Conservation (phyloP, 37 sponge, comb jelly and placozoan species). For the Aphrocallistes beatrix region DNA sequence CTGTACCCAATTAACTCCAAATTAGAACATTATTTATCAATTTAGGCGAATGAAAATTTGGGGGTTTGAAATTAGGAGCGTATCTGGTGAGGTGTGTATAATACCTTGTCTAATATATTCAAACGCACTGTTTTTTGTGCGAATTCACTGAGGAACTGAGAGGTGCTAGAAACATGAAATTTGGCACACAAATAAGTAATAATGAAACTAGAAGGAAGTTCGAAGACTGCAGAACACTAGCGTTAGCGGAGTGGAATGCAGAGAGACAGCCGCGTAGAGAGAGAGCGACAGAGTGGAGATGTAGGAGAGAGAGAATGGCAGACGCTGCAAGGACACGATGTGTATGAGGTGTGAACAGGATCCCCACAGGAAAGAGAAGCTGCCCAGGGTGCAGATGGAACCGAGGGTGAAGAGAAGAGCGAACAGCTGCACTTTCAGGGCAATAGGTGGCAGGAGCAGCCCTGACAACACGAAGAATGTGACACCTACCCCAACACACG, state of each 20-base stretch:
- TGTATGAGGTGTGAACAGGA: conserved; percentile 79
- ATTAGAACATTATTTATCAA: too few relatives aligned
- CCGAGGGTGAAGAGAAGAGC: conserved; percentile 84
- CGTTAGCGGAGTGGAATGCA: conserved; percentile 73
- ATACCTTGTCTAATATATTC: too few relatives aligned
- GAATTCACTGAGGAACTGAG: too few relatives aligned
- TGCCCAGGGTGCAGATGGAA: conserved; percentile 76
- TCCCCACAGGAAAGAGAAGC: conserved; percentile 97
- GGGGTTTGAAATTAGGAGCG: too few relatives aligned
- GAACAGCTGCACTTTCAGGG: conserved; percentile 75
- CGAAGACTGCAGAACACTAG: conserved; percentile 61
- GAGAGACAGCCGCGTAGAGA: conserved; percentile 57
- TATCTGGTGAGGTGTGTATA: too few relatives aligned
- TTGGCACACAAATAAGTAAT: conserved; percentile 60
- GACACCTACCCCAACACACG: conserved; percentile 38
- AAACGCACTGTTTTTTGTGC: neutral
- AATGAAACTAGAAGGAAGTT: too few relatives aligned
- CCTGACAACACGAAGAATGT: conserved; percentile 51
- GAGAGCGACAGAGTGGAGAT: conserved; percentile 48
- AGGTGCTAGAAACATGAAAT: too few relatives aligned
- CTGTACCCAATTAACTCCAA: too few relatives aligned
- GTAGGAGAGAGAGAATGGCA: conserved; percentile 82
- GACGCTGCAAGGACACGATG: conserved; percentile 45
- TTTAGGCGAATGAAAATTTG: too few relatives aligned
- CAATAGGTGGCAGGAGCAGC: conserved; percentile 57